These are phyloP conservation scores for Drosophila differens DNA, from an alignment of 2,888 invertebrate genomes.

Conservation along the genomic window DNA sequence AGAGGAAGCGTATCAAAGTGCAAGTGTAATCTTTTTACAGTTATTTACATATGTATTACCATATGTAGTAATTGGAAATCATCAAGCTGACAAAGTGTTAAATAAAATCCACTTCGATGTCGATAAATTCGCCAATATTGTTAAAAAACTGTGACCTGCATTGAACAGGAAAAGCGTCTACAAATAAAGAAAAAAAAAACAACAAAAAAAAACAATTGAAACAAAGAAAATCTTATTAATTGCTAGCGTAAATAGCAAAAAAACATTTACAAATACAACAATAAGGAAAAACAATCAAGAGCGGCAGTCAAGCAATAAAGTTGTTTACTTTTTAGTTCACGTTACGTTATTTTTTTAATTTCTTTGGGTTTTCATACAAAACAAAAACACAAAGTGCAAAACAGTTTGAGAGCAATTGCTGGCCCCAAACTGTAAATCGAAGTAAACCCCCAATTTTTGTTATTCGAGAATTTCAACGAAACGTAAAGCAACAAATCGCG, in stretches of 20 bases:
- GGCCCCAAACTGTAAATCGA: constrained; percentile 19
- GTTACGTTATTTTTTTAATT: constrained; percentile 66
- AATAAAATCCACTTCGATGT: constrained; percentile 80
- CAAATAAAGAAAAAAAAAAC: constrained; percentile 21
- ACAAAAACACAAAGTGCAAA: constrained; percentile 28
- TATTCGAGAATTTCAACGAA: constrained; percentile 24
- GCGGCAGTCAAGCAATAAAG: constrained; percentile 35
- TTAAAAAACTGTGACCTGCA: constrained; percentile 82
- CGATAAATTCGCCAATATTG: constrained; percentile 83
- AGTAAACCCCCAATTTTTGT: constrained; percentile 9
- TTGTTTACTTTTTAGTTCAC: constrained; percentile 69
- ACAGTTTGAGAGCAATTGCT: constrained; percentile 57
- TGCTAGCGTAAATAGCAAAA: constrained; percentile 14
- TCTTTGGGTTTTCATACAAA: constrained; percentile 51
- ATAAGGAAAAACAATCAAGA: constrained; percentile 9
- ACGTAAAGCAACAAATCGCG: constrained; percentile 35
- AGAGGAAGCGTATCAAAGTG: constrained; percentile 41
- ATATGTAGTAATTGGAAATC: constrained; percentile 16
- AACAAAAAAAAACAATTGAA: constrained; percentile 5
- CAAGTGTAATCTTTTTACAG: background rate
- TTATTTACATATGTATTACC: constrained; percentile 26
- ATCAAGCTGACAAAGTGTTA: constrained; percentile 36
- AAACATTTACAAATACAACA: constrained; percentile 7
- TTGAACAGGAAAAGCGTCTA: constrained; percentile 77
- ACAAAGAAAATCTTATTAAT: background rate